Evolutionary conservation across 2,888 invertebrate genomes (phyloP).

Genomic region (Pocota personata): DNA sequence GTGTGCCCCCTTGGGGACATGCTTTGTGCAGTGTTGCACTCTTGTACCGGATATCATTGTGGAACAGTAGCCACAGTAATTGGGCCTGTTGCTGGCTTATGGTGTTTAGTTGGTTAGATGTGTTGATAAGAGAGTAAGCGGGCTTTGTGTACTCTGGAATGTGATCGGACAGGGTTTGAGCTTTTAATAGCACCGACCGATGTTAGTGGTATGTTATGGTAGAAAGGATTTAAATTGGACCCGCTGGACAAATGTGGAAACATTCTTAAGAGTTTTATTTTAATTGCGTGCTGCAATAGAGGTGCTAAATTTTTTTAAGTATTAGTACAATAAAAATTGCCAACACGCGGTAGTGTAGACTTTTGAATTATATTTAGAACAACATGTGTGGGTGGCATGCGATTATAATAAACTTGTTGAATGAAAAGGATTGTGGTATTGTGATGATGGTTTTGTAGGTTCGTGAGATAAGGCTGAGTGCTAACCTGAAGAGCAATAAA

Average conservation of each 20-base stretch:
- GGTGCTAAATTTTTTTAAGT: constrained; percentile 34
- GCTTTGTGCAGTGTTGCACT: constrained; percentile 3
- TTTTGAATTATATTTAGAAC: constrained; percentile 42
- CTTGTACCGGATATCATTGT: constrained; percentile 39
- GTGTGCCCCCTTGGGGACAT: constrained; percentile 15
- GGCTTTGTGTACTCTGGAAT: constrained; percentile 14
- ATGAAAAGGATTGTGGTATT: background rate
- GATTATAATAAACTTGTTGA: constrained; percentile 20
- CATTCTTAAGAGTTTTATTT: constrained; percentile 19
- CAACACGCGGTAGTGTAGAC: constrained; percentile 24
- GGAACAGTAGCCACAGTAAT: constrained; percentile 51
- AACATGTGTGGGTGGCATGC: background rate
- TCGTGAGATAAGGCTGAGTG: background rate
- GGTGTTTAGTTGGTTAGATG: constrained; percentile 11
- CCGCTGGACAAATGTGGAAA: constrained; percentile 3
- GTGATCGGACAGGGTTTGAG: constrained; percentile 21
- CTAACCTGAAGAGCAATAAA: too few species aligned
- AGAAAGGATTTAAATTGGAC: constrained; percentile 14
- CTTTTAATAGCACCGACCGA: background rate
- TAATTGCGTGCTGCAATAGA: constrained; percentile 38
- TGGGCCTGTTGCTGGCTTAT: constrained; percentile 45
- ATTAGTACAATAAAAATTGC: constrained; percentile 24
- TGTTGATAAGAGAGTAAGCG: constrained; percentile 7
- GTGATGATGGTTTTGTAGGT: background rate
- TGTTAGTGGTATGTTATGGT: background rate